A percentile compares a stretch with the other conserved stretches of the same genome.
phyloP scores from a whole-genome alignment of 2,797 vertebrate species.

The Enteromius viviparus region DNA sequence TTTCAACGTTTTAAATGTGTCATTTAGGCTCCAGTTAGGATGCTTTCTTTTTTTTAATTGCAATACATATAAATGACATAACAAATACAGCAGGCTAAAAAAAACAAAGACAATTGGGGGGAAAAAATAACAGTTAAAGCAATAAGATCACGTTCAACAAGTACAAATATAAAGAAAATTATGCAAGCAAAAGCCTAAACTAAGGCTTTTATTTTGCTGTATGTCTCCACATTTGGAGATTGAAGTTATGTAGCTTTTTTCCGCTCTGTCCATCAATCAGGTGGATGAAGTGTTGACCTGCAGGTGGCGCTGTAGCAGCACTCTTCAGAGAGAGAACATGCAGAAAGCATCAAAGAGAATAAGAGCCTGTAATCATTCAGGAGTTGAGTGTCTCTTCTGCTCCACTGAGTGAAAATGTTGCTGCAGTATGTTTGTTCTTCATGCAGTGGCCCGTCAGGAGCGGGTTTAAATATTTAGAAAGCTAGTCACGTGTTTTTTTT shows the following conservation, averaged over 20 bases:
- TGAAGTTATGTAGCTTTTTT: neutral
- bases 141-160: too few relatives aligned
- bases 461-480: neutral
- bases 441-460: neutral
- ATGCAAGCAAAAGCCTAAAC: too few relatives aligned
- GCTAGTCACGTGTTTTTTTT: neutral
- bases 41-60: neutral
- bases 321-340: neutral
- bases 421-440: neutral
- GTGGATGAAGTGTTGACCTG: neutral
- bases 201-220: too few relatives aligned
- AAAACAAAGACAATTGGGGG: too few relatives aligned
- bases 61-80: too few relatives aligned
- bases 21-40: neutral
- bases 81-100: too few relatives aligned
- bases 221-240: too few relatives aligned
- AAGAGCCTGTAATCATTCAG: slow-evolving; percentile 6
- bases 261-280: neutral
- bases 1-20: neutral
- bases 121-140: too few relatives aligned
- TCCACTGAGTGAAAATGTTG: neutral
- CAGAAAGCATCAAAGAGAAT: slow-evolving; percentile 11
- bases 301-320: slow-evolving; percentile 34
- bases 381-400: neutral
- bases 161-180: too few relatives aligned